Evolutionary conservation across 2,113 vertebrate genomes (phyloP), one percentile per base, ranked within the genome.

Genomic region (Myotis brandtii): DNA sequence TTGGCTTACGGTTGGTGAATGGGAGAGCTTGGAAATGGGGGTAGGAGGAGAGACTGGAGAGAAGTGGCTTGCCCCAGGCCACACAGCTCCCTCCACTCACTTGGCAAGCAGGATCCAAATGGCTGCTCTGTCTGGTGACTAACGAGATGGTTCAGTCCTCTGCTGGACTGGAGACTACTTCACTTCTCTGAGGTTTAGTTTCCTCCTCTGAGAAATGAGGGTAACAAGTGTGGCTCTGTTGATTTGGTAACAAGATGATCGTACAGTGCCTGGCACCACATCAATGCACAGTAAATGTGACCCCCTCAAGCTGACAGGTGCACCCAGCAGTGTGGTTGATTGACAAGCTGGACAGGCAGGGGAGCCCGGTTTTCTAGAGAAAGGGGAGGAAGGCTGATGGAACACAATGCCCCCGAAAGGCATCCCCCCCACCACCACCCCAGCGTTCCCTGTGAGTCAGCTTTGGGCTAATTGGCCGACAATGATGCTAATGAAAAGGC

Each of bases 401-500:
- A 54, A 56, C 88, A 81, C 30, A 48, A 7, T 6, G 48, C 56
- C 70, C 1, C 77, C 11, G 13, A 6, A 67, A 62, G 8, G 72
- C 0, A 0, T 69, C 70, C 89, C 50, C 48, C 13, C 13, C 48
- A 43, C 43, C 43, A 43, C 43, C 43, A 43, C 91, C 96, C 92
- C 3, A 0, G 27, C 1, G 27, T 20, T 86, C 85, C 59, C 93
- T 20, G 62, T 67, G 94, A 95, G 84, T 93, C 93, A 88, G 88
- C 30, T 6, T 20, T 64, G 27, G 79, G 79, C 89, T 97, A 92
- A 96, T 69, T 92, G 94, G 95, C 0, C 0, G 77, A 96, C 95
- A 96, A 76, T 83, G 85, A 69, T 0, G 0, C 62, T 96, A 96
- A 96, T 95, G 95, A 97, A 93, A 97, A 97, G 86, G n/a, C 91